A percentile compares a stretch with the other conserved stretches of the same genome.
These are phyloP conservation scores for Caenorhabditis sp. DNA, from an alignment of 2,888 invertebrate genomes.

Conservation along the genomic window DNA sequence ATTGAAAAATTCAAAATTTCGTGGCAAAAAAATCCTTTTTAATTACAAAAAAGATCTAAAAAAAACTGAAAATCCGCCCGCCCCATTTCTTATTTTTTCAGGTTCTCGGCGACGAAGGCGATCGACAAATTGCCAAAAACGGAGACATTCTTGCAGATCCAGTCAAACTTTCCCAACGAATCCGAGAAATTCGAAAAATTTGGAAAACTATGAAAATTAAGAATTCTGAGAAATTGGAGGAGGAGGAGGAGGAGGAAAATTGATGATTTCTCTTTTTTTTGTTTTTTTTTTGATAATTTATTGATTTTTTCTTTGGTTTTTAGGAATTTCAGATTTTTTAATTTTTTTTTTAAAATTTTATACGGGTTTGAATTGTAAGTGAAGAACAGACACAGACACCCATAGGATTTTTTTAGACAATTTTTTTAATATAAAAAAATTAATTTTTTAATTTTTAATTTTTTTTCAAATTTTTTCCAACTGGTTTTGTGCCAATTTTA, in stretches of 20 bases:
- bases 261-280: background rate
- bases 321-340: background rate
- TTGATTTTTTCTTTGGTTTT: background rate
- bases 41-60: too few relatives aligned
- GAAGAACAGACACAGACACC: background rate
- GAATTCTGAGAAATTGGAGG: background rate
- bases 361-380: background rate
- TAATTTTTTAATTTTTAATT: background rate
- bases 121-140: conserved; percentile 60
- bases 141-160: conserved; percentile 61
- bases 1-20: too few relatives aligned
- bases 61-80: background rate
- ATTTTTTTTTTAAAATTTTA: conserved; percentile 4
- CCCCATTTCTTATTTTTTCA: too few relatives aligned
- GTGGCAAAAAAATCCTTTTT: too few relatives aligned
- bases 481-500: background rate
- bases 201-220: conserved; percentile 15
- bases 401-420: background rate
- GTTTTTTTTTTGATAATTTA: background rate
- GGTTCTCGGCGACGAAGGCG: conserved; percentile 66
- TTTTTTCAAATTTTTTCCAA: background rate
- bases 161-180: conserved; percentile 30
- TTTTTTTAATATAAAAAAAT: background rate
- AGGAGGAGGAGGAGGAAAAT: conserved; percentile 4
- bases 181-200: conserved; percentile 26